These are phyloP conservation scores for Chrysomela aeneicollis DNA, from an alignment of 2,888 invertebrate species.

Conservation along the genomic window DNA sequence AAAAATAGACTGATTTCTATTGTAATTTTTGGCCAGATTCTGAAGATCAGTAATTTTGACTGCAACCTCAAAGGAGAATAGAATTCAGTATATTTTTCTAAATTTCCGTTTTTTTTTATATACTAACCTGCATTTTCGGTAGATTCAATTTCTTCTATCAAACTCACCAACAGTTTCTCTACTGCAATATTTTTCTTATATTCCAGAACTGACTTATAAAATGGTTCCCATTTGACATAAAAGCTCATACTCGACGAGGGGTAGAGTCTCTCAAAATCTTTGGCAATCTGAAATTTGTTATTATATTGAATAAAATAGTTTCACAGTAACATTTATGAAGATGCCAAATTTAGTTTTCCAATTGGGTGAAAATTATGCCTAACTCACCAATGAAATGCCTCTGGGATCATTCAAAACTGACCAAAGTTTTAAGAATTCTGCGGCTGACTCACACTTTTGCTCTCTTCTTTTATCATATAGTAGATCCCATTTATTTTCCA, in stretches of 20 bases:
- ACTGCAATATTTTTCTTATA: background rate
- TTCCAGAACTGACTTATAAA: background rate
- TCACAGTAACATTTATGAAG: background rate
- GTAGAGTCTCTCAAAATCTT: slow-evolving; percentile 6
- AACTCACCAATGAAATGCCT: slow-evolving; percentile 10
- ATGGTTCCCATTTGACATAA: slow-evolving; percentile 7
- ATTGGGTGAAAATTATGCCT: background rate
- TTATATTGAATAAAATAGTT: background rate
- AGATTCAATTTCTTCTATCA: slow-evolving; percentile 5
- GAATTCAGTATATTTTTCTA: too few relatives aligned
- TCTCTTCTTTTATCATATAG: background rate
- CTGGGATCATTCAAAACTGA: slow-evolving; percentile 7
- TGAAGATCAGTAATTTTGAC: too few relatives aligned
- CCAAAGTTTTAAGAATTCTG: background rate
- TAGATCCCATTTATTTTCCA: background rate
- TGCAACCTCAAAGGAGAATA: too few relatives aligned
- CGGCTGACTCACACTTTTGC: background rate
- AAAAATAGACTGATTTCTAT: too few relatives aligned
- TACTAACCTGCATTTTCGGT: slow-evolving; percentile 6
- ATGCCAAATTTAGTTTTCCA: slow-evolving; percentile 1
- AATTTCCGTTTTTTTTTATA: too few relatives aligned
- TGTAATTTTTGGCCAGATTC: too few relatives aligned
- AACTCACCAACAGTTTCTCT: background rate
- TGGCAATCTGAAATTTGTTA: background rate
- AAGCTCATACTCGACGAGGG: background rate